phyloP scores from a whole-genome alignment of 2,113 vertebrate species.

The Nothoprocta perdicaria region DNA sequence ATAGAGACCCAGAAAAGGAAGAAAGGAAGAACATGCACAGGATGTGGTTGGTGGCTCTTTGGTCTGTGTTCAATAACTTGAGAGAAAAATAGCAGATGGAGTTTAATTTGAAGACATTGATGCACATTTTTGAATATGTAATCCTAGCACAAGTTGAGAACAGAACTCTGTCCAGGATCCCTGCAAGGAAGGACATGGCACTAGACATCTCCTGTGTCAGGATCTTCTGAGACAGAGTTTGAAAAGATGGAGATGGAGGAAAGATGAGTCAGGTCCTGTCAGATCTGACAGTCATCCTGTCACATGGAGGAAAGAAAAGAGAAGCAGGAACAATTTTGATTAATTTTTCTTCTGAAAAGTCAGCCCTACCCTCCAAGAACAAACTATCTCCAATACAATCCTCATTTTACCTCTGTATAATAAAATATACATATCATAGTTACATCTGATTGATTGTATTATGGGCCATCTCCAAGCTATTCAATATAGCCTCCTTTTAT shows the following conservation, averaged over 20 bases:
- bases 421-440: background rate
- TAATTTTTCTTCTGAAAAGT: background rate
- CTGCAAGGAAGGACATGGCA: background rate
- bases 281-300: too few species aligned
- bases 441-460: background rate
- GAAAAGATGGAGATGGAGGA: background rate
- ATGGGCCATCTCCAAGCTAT: background rate
- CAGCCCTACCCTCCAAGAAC: background rate
- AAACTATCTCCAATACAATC: background rate
- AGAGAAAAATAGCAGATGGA: background rate
- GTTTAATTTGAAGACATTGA: background rate
- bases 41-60: background rate
- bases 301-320: background rate
- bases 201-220: background rate
- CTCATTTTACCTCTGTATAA: background rate
- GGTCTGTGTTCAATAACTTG: background rate
- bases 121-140: background rate
- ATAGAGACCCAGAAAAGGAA: fast-evolving
- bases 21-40: background rate
- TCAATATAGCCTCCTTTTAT: background rate
- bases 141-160: background rate
- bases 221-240: background rate
- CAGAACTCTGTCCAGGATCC: background rate
- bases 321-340: background rate
- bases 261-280: too few species aligned